Conservation (phyloP, 2,888 invertebrate species). For the Pimpla rufipes region DNA sequence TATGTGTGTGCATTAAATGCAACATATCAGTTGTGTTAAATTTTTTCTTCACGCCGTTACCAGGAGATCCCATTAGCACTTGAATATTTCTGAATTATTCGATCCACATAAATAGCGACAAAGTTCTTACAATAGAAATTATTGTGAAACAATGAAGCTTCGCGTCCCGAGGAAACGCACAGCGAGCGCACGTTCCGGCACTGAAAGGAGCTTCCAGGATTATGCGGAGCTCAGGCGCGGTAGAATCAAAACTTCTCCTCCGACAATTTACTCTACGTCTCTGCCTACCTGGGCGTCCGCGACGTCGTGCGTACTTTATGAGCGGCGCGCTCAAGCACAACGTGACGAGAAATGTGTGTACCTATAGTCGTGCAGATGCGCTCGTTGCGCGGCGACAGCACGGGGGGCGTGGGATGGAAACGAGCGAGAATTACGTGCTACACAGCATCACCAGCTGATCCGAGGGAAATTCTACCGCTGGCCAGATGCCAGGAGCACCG, state of each 20-base stretch:
- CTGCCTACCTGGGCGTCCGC: neutral
- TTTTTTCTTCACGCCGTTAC: no score
- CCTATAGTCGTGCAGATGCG: neutral
- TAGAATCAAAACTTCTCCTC: neutral
- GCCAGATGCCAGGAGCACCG: conserved; percentile 2
- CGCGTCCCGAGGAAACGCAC: neutral
- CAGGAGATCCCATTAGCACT: neutral
- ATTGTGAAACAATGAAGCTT: neutral
- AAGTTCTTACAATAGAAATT: no score
- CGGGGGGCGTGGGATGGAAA: neutral
- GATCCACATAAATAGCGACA: no score
- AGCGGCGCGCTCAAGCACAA: neutral
- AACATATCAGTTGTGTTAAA: no score
- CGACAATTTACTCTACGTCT: conserved; percentile 1
- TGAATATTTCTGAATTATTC: neutral
- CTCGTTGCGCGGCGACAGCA: neutral
- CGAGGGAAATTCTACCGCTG: conserved; percentile 15
- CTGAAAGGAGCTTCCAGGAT: neutral
- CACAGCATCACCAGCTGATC: neutral
- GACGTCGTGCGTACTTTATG: conserved; percentile 12
- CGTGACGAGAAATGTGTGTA: neutral
- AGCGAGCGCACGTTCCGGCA: neutral
- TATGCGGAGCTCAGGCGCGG: neutral
- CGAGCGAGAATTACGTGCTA: conserved; percentile 9
- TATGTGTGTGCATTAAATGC: no score